A percentile compares a stretch with the other conserved stretches of the same genome.
These are phyloP conservation scores for Gallinago media DNA, from an alignment of 2,113 vertebrate species.

Conservation along the genomic window DNA sequence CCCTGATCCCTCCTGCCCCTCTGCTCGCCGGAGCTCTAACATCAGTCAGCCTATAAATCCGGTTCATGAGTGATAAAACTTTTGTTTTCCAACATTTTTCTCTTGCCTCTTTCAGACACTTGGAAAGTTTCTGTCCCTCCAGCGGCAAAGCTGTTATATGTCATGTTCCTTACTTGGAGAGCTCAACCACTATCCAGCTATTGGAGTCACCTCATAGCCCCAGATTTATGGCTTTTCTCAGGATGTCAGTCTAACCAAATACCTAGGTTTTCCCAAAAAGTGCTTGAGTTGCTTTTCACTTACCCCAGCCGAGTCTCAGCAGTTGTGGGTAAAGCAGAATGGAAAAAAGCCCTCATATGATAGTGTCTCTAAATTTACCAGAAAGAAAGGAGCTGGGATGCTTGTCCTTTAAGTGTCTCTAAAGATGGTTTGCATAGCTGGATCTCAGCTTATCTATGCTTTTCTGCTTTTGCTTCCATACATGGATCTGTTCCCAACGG, in stretches of 20 bases:
- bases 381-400: constrained; percentile 81
- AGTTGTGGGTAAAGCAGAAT: constrained; percentile 61
- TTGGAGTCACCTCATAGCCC: neutral
- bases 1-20: neutral
- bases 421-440: constrained; percentile 90
- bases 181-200: neutral
- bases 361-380: constrained; percentile 87
- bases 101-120: neutral
- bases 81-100: constrained; percentile 22
- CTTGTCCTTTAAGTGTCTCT: constrained; percentile 89
- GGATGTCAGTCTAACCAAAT: neutral
- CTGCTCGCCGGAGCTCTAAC: neutral
- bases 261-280: constrained; percentile 19
- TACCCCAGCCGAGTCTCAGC: constrained; percentile 76
- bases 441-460: constrained; percentile 90
- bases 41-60: neutral
- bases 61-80: neutral
- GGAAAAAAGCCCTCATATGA: constrained; percentile 70
- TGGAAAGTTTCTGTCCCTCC: constrained; percentile 16
- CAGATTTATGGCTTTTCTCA: neutral
- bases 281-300: constrained; percentile 61
- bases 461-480: constrained; percentile 91
- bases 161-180: neutral
- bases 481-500: constrained; percentile 91
- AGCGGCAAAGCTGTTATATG: constrained; percentile 8